These are phyloP conservation scores for Alentia gelatinosa DNA, from an alignment of 2,888 invertebrate species.

Conservation along the genomic window DNA sequence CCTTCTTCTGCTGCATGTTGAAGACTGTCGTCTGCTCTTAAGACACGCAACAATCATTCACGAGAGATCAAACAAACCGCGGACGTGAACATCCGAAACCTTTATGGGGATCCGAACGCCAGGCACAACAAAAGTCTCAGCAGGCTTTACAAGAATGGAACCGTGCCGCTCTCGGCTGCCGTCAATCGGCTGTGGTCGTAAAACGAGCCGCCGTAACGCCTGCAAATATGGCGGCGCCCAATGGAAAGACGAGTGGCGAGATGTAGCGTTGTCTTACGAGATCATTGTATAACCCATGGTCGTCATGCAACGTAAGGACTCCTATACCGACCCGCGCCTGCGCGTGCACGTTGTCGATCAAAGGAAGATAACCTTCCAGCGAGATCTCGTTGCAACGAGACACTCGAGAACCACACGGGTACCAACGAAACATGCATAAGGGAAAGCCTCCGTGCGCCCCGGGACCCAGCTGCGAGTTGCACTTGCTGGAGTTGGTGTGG, in stretches of 20 bases:
- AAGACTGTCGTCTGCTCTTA: not conserved
- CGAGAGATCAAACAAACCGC: not conserved
- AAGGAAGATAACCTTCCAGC: not conserved
- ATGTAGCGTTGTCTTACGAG: not conserved
- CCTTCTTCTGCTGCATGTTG: not conserved
- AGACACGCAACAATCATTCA: not conserved
- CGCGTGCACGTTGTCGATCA: not conserved
- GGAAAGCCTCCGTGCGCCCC: not conserved
- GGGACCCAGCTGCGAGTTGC: slow-evolving; percentile 16
- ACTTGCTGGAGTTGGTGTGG: not conserved
- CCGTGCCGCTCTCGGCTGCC: not conserved
- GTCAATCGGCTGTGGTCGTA: slow-evolving; percentile 22
- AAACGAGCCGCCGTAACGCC: not conserved
- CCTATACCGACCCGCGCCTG: not conserved
- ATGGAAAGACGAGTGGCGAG: not conserved
- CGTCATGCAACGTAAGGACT: not conserved
- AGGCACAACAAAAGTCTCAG: not conserved
- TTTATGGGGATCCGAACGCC: not conserved
- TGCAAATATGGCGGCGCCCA: not conserved
- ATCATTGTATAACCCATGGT: not conserved
- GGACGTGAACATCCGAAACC: not conserved
- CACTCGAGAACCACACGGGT: not conserved
- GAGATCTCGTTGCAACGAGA: slow-evolving; percentile 7
- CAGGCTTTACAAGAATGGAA: not conserved
- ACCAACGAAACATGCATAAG: not conserved